Percentiles rank a stretch among this genome's conserved stretches.
Evolutionary conservation across 2,888 invertebrate species (phyloP).

Genomic region (Amaurobius ferox): DNA sequence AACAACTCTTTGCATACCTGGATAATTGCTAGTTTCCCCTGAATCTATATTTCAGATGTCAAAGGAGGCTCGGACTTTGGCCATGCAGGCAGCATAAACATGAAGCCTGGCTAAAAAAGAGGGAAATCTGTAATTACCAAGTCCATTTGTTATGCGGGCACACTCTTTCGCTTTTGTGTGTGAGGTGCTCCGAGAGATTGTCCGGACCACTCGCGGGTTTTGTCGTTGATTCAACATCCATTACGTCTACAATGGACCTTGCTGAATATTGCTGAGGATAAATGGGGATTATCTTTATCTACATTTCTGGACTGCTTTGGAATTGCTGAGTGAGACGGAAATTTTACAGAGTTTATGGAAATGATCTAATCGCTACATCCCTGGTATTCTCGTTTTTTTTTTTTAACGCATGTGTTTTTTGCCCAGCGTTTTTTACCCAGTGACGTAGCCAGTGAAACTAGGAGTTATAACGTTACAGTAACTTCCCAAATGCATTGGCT

Average conservation of each 20-base stretch:
- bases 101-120: background rate
- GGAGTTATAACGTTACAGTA: no score
- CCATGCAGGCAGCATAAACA: constrained; percentile 41
- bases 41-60: constrained; percentile 71
- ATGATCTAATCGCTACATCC: no score
- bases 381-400: no score
- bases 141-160: constrained; percentile 65
- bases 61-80: constrained; percentile 20
- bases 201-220: background rate
- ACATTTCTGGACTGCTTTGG: no score
- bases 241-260: background rate
- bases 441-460: no score
- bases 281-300: background rate
- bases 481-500: no score
- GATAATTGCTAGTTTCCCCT: constrained; percentile 61
- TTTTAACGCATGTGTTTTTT: no score
- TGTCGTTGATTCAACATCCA: constrained; percentile 18
- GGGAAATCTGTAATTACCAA: constrained; percentile 59
- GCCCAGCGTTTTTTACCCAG: no score
- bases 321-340: no score
- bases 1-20: constrained; percentile 60
- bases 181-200: background rate
- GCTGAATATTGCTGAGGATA: background rate
- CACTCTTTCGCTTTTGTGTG: constrained; percentile 14
- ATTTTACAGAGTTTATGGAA: no score